phyloP scores from a whole-genome alignment of 2,113 vertebrate genomes.

The Ibidorhyncha struthersii region DNA sequence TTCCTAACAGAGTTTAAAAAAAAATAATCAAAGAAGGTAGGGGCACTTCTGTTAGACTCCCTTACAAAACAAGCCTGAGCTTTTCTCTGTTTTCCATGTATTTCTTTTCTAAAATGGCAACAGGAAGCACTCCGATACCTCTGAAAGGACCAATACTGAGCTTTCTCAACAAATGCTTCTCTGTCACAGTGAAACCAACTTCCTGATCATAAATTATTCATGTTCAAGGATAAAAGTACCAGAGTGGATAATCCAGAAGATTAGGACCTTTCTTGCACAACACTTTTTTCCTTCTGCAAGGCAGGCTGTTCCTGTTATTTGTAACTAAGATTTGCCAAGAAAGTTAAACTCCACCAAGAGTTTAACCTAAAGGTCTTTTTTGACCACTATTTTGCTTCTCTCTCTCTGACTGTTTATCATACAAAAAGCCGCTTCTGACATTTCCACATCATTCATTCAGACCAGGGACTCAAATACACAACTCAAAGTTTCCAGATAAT shows the following conservation, averaged over 20 bases:
- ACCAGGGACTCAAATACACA: background rate
- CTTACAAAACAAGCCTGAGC: background rate
- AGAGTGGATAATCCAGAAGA: constrained; percentile 3
- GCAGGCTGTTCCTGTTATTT: background rate
- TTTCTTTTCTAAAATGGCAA: background rate
- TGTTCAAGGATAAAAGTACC: constrained; percentile 34
- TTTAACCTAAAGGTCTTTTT: background rate
- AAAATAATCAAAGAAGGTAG: background rate
- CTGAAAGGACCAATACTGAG: background rate
- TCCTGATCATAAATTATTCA: constrained; percentile 45
- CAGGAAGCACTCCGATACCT: background rate
- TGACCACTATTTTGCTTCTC: background rate
- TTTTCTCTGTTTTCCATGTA: background rate
- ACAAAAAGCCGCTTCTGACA: background rate
- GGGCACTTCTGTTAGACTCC: background rate
- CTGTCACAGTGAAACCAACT: constrained; percentile 18
- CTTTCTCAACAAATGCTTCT: constrained; percentile 10
- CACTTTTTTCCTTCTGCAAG: background rate
- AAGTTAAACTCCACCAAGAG: background rate
- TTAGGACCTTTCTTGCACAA: background rate
- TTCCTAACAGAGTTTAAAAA: background rate
- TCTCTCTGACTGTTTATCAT: background rate
- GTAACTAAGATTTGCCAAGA: background rate
- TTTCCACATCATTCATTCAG: background rate
- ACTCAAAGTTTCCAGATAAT: background rate